Evolutionary conservation across 2,888 invertebrate species (phyloP).

Genomic region (Pheosia tremula): DNA sequence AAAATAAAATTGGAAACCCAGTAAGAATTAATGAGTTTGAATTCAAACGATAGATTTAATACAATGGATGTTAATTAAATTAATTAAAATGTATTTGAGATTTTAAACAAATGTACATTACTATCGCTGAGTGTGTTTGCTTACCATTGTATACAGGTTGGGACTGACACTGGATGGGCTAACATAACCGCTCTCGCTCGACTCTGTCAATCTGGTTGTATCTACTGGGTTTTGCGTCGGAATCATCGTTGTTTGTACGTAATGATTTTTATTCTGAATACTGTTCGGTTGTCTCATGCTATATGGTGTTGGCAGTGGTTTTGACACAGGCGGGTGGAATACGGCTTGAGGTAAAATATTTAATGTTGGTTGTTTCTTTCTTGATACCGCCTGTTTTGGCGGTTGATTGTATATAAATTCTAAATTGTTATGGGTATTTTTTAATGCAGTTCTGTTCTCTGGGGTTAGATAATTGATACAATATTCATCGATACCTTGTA

Average conservation of each 20-base stretch:
- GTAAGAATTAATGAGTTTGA: constrained; percentile 3
- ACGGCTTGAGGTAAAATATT: not conserved
- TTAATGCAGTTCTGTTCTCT: not conserved
- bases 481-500: not conserved
- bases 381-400: not conserved
- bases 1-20: no score
- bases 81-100: no score
- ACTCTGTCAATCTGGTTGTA: constrained; percentile 40
- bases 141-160: constrained; percentile 23
- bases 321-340: not conserved
- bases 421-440: not conserved
- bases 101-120: constrained; percentile 1
- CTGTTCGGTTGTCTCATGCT: not conserved
- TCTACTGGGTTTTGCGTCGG: constrained; percentile 3
- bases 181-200: constrained; percentile 51
- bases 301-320: not conserved
- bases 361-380: not conserved
- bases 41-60: no score
- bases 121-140: not conserved
- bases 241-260: not conserved
- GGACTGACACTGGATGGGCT: constrained; percentile 36
- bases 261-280: not conserved
- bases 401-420: not conserved
- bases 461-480: not conserved
- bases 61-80: no score